Evolutionary conservation across 2,888 invertebrate species (phyloP).

Genomic region (Holacanthella duospinosa): DNA sequence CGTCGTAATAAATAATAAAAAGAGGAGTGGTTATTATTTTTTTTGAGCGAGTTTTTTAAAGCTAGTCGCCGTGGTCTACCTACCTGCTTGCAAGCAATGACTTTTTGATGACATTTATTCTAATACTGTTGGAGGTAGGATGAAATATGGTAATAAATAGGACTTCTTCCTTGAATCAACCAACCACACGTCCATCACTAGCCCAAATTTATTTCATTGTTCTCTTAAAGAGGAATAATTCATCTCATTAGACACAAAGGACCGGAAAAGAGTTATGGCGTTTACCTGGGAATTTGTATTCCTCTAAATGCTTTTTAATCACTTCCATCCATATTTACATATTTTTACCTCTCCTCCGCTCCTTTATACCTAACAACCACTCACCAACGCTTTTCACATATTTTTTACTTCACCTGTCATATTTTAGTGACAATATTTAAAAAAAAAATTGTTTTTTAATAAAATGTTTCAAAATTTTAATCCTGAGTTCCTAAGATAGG

Average conservation of each 20-base stretch:
- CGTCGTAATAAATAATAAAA: not conserved
- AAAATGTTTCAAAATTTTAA: no score
- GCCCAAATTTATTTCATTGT: not conserved
- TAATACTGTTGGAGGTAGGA: not conserved
- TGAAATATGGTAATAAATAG: not conserved
- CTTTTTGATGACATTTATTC: not conserved
- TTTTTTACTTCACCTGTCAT: no score
- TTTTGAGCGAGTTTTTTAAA: not conserved
- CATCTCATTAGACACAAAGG: constrained; percentile 17
- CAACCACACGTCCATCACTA: not conserved
- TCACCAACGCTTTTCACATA: no score
- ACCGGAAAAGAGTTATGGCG: constrained; percentile 19
- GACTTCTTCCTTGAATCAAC: not conserved
- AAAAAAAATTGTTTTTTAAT: no score
- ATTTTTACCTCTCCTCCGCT: no score
- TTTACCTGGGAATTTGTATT: not conserved
- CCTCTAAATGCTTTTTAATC: not conserved
- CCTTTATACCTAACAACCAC: no score
- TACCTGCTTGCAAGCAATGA: not conserved
- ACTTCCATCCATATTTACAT: not conserved
- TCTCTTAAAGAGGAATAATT: constrained; percentile 3
- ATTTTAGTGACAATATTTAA: no score
- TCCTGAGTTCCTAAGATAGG: no score
- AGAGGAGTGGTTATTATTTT: not conserved
- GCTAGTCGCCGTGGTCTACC: not conserved